These are phyloP conservation scores for Irena cyanogastra DNA, from an alignment of 2,113 vertebrate genomes.

Conservation along the genomic window DNA sequence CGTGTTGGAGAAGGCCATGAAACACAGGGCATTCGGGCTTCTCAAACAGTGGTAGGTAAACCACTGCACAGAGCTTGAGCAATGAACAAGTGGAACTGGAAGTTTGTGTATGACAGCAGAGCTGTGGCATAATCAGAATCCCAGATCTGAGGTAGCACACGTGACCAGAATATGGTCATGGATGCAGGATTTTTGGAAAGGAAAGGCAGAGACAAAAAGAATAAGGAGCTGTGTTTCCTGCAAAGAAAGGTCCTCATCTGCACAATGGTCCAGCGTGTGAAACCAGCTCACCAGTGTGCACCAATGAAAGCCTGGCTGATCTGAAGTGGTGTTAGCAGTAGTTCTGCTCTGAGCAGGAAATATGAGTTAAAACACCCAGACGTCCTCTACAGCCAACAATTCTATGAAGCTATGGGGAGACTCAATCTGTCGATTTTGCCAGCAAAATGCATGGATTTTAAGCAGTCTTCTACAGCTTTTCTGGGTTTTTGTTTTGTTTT, in stretches of 20 bases:
- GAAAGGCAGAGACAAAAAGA: not conserved
- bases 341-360: not conserved
- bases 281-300: not conserved
- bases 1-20: not conserved
- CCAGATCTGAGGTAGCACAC: not conserved
- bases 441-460: not conserved
- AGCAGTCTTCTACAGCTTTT: not conserved
- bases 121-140: not conserved
- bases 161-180: not conserved
- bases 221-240: not conserved
- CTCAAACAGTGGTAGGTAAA: not conserved
- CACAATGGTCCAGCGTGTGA: rapidly evolving
- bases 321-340: not conserved
- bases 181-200: not conserved
- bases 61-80: not conserved
- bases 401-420: not conserved
- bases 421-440: not conserved
- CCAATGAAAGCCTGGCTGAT: not conserved
- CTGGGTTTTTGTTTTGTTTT: not conserved
- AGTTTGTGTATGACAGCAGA: not conserved
- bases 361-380: not conserved
- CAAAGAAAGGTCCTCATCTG: not conserved
- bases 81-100: not conserved
- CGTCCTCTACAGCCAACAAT: not conserved
- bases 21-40: not conserved